Evolutionary conservation across 2,797 vertebrate genomes (phyloP).

Genomic region (Sylvilagus floridanus): DNA sequence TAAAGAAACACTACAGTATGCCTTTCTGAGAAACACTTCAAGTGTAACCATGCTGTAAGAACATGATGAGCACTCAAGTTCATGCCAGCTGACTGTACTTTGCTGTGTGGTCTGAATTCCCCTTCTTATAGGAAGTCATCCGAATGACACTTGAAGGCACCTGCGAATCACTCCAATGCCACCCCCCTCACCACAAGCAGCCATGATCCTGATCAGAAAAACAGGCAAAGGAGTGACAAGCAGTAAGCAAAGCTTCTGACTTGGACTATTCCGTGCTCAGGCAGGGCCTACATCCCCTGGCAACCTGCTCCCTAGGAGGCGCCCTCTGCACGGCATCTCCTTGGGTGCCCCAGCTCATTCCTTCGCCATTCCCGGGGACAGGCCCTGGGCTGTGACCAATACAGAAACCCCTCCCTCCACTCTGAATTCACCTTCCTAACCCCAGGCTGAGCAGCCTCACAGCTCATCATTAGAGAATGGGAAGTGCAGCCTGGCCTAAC

Average conservation of each 20-base stretch:
- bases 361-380: not conserved
- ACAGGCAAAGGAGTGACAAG: not conserved
- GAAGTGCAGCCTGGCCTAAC: not conserved
- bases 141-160: not conserved
- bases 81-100: not conserved
- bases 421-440: not conserved
- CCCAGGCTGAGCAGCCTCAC: not conserved
- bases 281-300: too few relatives aligned
- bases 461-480: not conserved
- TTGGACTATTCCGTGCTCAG: too few relatives aligned
- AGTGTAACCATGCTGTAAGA: not conserved
- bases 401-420: not conserved
- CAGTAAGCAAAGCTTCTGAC: not conserved
- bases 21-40: not conserved
- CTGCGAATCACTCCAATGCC: not conserved
- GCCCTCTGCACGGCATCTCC: rapidly evolving
- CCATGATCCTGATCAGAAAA: not conserved
- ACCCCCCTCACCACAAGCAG: not conserved
- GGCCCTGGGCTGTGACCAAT: not conserved
- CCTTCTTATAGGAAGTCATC: not conserved
- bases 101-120: not conserved
- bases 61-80: not conserved
- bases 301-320: not conserved
- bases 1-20: not conserved
- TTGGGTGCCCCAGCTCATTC: too few relatives aligned